phyloP scores from a whole-genome alignment of 2,113 vertebrate genomes.

The Paedocypris sp. region DNA sequence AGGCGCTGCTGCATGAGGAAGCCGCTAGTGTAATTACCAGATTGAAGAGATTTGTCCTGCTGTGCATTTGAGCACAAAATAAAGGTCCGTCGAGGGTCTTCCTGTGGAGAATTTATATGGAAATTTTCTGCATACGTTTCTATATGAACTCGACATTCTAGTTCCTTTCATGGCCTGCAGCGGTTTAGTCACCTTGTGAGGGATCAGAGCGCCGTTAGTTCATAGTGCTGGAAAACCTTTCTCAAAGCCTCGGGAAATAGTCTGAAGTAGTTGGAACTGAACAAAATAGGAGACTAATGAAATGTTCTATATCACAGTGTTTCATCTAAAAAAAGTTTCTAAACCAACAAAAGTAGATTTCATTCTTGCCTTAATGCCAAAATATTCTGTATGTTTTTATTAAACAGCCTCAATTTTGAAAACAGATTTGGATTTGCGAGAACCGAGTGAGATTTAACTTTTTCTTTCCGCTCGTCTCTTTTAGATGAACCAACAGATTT shows the following conservation, averaged over 20 bases:
- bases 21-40: constrained; percentile 14
- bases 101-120: neutral
- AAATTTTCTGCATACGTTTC: neutral
- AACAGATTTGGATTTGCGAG: too few species aligned
- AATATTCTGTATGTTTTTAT: neutral
- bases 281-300: neutral
- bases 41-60: constrained; percentile 9
- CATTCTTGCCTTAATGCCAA: too few species aligned
- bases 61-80: constrained; percentile 7
- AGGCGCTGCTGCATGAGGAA: neutral
- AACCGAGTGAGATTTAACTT: too few species aligned
- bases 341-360: too few species aligned
- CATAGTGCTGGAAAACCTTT: constrained; percentile 12
- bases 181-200: constrained; percentile 8
- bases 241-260: neutral
- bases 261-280: neutral
- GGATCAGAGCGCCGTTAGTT: neutral
- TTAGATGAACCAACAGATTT: constrained; percentile 93
- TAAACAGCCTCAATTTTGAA: neutral
- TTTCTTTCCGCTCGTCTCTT: neutral
- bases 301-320: neutral
- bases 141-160: neutral
- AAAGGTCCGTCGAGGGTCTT: neutral
- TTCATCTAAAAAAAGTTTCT: too few species aligned
- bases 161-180: neutral